Evolutionary conservation across 2,113 vertebrate genomes (phyloP), one percentile per base, ranked within the genome.

Genomic region (Egretta garzetta): DNA sequence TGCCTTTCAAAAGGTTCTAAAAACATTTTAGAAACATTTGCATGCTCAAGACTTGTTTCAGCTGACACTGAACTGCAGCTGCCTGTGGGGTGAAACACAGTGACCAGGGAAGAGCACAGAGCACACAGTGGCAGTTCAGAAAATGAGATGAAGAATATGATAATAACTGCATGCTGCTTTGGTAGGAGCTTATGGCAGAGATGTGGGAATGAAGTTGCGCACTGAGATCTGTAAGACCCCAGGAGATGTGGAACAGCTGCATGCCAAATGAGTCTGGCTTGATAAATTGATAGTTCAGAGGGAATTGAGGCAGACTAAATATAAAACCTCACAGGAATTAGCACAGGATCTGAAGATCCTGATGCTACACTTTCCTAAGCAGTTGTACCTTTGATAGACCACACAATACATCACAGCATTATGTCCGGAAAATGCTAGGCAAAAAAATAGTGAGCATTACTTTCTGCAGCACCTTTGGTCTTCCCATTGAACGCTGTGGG

Each of bases 191-290:
- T n/a, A 56, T 13, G 47, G 58, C 70, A 22, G 75, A 68, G 50
- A 75, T 62, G 80, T 20, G 24, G 50, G 63, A 84, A 50, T 8
- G 39, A 86, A 55, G 63, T 18, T 28, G 64, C 79, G 66, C 7
- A 13, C 88, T 93, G 85, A 71, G 92, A 90, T 77, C 87, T 74
- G 45, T 52, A 30, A 72, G 73, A 75, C 81, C 93, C 80, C 91
- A 12, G 35, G 90, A 96, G 93, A 96, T 27, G 49, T 4, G 20
- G 75, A 94, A 88, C 86, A 94, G 92, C 91, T 95, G 83, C 76
- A 79, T 92, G 88, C 73, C 95, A 74, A 93, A 88, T 80, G 85
- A 82, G 72, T 30, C 86, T 75, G 59, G 41, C 50, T 52, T 88
- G 92, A 96, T 88, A 55, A 94, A 91, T 70, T 19, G 60, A 14